Evolutionary conservation across 2,888 invertebrate genomes (phyloP).

Genomic region (Eupithecia dodoneata): DNA sequence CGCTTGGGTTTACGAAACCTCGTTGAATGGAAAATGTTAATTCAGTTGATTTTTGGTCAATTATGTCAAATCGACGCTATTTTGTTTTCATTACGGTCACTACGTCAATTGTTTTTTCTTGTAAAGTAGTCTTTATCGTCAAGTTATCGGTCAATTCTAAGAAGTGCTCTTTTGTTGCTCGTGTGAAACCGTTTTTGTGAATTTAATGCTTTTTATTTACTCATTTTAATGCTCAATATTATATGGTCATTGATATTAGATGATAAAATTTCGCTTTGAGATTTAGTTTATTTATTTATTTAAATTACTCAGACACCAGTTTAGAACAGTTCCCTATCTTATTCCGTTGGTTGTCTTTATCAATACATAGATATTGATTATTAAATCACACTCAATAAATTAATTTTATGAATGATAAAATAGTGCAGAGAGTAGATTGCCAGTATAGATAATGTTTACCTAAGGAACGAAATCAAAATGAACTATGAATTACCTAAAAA

Average conservation of each 20-base stretch:
- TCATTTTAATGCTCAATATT: conserved; percentile 82
- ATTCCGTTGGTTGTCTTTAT: conserved; percentile 13
- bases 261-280: conserved; percentile 64
- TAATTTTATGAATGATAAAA: conserved; percentile 14
- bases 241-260: conserved; percentile 79
- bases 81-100: conserved; percentile 62
- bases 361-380: conserved; percentile 4
- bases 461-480: conserved; percentile 12
- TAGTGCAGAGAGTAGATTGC: conserved; percentile 23
- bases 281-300: conserved; percentile 75
- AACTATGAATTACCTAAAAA: conserved; percentile 18
- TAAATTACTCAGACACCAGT: conserved; percentile 49
- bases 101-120: conserved; percentile 72
- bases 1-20: conserved; percentile 70
- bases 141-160: conserved; percentile 78
- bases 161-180: conserved; percentile 79
- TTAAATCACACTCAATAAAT: neutral
- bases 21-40: conserved; percentile 67
- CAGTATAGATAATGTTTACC: conserved; percentile 25
- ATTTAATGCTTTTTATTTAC: conserved; percentile 67
- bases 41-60: conserved; percentile 79
- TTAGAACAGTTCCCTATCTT: conserved; percentile 32
- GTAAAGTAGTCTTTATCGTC: conserved; percentile 63
- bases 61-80: conserved; percentile 70
- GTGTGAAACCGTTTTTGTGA: conserved; percentile 57